Evolutionary conservation across 2,797 vertebrate genomes (phyloP).

Genomic region (Falco novaeseelandiae): DNA sequence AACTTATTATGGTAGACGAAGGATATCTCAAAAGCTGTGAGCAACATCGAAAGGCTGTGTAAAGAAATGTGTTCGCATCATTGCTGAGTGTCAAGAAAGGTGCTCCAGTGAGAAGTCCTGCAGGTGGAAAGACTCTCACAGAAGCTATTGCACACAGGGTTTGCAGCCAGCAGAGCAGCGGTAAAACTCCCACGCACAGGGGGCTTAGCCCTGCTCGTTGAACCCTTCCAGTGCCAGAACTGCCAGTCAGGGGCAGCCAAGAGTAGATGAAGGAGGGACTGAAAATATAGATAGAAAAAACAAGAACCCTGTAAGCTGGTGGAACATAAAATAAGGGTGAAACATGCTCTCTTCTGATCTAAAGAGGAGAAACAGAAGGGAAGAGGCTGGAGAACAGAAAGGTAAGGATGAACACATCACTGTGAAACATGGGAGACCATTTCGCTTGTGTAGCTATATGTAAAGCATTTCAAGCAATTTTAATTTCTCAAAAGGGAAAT

Average conservation of each 20-base stretch:
- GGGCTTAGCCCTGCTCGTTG: not conserved
- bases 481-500: slow-evolving; percentile 45
- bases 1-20: not conserved
- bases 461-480: slow-evolving; percentile 10
- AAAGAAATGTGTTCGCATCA: not conserved
- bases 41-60: not conserved
- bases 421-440: not conserved
- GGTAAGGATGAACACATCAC: not conserved
- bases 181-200: accelerated
- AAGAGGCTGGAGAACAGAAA: not conserved
- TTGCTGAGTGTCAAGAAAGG: not conserved
- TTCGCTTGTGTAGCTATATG: slow-evolving; percentile 13
- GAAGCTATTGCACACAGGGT: not conserved
- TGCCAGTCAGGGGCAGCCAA: not conserved
- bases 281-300: not conserved
- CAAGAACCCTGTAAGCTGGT: not conserved
- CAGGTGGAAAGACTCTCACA: not conserved
- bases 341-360: not conserved
- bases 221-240: not conserved
- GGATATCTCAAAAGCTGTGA: not conserved
- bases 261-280: not conserved
- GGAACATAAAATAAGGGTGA: not conserved
- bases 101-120: not conserved
- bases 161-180: not conserved
- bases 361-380: not conserved